Base-by-base conservation (phyloP, 2,797 vertebrate species). In the Miichthys miiuy region DNA sequence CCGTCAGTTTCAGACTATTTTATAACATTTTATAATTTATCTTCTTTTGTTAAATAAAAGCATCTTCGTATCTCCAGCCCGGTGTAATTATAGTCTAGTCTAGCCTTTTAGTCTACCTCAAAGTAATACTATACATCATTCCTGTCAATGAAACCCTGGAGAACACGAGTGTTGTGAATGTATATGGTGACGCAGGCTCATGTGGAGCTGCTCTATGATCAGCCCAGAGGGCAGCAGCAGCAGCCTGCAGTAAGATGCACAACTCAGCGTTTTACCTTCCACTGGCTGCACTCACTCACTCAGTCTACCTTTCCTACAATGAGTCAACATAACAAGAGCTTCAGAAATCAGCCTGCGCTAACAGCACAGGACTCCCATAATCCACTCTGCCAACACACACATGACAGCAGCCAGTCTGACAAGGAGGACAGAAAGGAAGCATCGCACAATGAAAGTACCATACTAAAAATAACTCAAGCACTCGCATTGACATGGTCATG, bases 201-300 rank as follows among this genome's bases (percentile, higher is more conserved):
- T 34, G 14, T 79, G 74, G 67, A 47, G 68, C 81, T 56, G 80
- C 62, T 76, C 77, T 85, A 71, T 44, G 81, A 87, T 86, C 85
- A 75, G 83, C 61, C 65, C 21, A 7, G 61, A 54, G 68, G 68
- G 55, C 74, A 60, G 71, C 81, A 75, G 75, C 64, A 56, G 73
- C 67, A 73, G 82, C 78, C 89, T 81, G 85, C 89, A 87, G 89
- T 73, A 58, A 83, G 77, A 87, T 51, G 81, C 79, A 88, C 60
- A 87, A 89, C 85, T 93, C 90, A 85, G 91, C 88, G 1, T 76
- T 93, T 92, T 81, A 80, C 65, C 83, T 82, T 76, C 81, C 77
- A n/a, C 70, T 80, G 79, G 73, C 70, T 87, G 65, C 68, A 68
- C 84, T 84, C 71, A 34, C 30, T 87, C 75, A 41, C 55, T 38